Percentiles rank a stretch among this genome's conserved stretches.
These are phyloP conservation scores for Oryzias javanicus DNA, from an alignment of 2,113 vertebrate genomes.

Conservation along the genomic window DNA sequence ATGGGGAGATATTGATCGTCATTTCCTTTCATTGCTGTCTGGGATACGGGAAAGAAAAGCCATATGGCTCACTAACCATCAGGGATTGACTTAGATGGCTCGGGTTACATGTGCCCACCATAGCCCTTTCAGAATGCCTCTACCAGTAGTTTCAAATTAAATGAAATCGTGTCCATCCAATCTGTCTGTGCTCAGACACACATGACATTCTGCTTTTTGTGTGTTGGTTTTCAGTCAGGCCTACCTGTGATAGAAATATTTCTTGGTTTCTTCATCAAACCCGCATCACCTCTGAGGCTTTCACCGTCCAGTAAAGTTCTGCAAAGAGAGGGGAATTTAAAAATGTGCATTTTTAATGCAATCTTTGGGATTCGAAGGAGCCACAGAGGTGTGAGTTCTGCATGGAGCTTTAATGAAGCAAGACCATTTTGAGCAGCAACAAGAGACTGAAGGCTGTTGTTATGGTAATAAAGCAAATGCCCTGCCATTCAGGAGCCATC, in stretches of 20 bases:
- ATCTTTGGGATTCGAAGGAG: no score
- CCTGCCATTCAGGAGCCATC: constrained; percentile 69
- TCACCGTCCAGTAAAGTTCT: constrained; percentile 76
- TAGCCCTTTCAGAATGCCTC: constrained; percentile 22
- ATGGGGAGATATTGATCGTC: constrained; percentile 76
- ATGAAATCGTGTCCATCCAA: no score
- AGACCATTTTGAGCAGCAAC: constrained; percentile 38
- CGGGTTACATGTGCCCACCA: constrained; percentile 57
- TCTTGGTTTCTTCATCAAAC: constrained; percentile 39
- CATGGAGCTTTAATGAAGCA: no score
- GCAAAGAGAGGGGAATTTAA: constrained; percentile 28
- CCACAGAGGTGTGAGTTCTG: no score
- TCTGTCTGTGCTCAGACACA: no score
- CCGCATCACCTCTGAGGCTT: constrained; percentile 32
- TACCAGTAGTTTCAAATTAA: not conserved
- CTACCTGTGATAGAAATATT: constrained; percentile 53
- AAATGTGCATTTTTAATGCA: not conserved
- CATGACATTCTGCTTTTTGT: no score
- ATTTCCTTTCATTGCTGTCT: constrained; percentile 53
- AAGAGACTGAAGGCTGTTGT: constrained; percentile 61
- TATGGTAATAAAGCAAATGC: constrained; percentile 71
- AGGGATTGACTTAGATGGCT: constrained; percentile 55
- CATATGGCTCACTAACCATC: constrained; percentile 67
- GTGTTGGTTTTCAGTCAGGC: constrained; percentile 16
- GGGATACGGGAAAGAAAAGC: constrained; percentile 65